These are phyloP conservation scores for Drosophila borealis DNA, from an alignment of 2,888 invertebrate genomes.

Conservation along the genomic window DNA sequence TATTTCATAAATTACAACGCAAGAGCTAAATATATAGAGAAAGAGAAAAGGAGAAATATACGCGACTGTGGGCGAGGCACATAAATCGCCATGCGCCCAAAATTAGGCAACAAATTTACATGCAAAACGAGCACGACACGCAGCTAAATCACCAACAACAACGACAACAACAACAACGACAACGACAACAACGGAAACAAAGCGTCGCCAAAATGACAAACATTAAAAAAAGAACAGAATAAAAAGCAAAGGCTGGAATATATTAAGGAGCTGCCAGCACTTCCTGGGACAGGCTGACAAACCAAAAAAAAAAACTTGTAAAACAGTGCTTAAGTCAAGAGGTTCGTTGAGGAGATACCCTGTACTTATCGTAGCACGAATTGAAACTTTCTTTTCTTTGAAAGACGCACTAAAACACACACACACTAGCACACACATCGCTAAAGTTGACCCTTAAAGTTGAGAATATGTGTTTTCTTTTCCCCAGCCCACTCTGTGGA, in stretches of 20 bases:
- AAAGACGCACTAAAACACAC: no score
- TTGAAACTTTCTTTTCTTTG: no score
- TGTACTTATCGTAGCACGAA: neutral
- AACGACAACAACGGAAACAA: constrained; percentile 41
- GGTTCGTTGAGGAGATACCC: neutral
- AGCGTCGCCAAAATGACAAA: constrained; percentile 51
- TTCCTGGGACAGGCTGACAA: constrained; percentile 14
- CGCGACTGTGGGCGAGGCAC: constrained; percentile 22
- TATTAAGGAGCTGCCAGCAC: constrained; percentile 20
- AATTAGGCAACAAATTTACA: constrained; percentile 76
- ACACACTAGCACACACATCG: no score
- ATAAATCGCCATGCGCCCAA: constrained; percentile 59
- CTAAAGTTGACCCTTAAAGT: no score
- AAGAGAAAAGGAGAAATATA: neutral
- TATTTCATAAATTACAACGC: constrained; percentile 55
- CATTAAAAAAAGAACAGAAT: constrained; percentile 37
- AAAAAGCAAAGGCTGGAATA: constrained; percentile 18
- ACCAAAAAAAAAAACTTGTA: constrained; percentile 20
- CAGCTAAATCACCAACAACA: constrained; percentile 64
- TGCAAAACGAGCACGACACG: constrained; percentile 61
- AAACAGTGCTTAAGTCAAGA: no score
- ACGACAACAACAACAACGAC: constrained; percentile 25
- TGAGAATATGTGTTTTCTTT: no score
- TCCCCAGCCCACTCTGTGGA: no score
- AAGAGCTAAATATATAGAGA: neutral